phyloP scores from a whole-genome alignment of 2,113 vertebrate genomes.

The Collichthys lucidus region DNA sequence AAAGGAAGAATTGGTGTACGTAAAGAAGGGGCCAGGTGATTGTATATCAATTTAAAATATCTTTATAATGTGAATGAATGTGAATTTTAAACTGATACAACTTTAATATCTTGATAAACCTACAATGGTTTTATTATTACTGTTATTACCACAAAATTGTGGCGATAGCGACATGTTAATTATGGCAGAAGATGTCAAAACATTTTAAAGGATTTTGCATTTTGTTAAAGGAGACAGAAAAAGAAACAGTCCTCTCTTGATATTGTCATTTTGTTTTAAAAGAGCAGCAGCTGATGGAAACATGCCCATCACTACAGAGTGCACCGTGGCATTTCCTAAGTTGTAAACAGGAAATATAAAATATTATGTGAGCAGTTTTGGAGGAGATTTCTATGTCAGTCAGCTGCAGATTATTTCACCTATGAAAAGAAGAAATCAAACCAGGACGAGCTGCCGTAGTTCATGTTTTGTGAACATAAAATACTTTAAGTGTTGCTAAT shows the following conservation, averaged over 20 bases:
- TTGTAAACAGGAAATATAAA: background rate
- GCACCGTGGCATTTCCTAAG: background rate
- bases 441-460: conserved; percentile 5
- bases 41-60: background rate
- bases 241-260: background rate
- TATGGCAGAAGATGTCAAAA: background rate
- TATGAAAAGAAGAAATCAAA: conserved; percentile 37
- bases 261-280: background rate
- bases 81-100: background rate
- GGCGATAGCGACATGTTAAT: background rate
- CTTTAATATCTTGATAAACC: background rate
- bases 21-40: no score
- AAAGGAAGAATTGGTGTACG: no score
- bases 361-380: background rate
- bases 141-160: background rate
- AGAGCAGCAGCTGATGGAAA: background rate
- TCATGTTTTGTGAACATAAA: conserved; percentile 29
- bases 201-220: no score
- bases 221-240: background rate
- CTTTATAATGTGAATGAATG: background rate
- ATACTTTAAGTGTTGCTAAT: background rate
- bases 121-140: background rate
- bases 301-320: background rate
- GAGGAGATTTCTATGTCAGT: background rate
- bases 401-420: background rate